phyloP scores from a whole-genome alignment of 2,113 vertebrate species.

The Elgaria multicarinata region DNA sequence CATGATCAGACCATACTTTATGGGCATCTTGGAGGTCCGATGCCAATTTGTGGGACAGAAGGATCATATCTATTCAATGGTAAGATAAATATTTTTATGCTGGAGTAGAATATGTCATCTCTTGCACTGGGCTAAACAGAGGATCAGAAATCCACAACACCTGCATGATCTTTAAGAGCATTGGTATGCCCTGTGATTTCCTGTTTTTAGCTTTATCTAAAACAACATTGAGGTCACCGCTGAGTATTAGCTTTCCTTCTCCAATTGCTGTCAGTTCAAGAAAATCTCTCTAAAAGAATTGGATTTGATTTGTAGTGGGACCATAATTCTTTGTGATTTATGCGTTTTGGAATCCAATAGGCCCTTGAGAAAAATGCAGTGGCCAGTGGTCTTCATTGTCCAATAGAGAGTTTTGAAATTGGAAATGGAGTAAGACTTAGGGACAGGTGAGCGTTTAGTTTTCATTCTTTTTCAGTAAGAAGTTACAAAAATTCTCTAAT shows the following conservation, averaged over 20 bases:
- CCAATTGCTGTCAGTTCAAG: not conserved
- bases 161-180: too few species aligned
- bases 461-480: too few species aligned
- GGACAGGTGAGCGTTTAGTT: too few species aligned
- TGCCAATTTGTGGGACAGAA: too few species aligned
- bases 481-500: too few species aligned
- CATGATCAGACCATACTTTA: too few species aligned
- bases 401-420: not conserved
- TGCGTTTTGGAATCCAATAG: not conserved
- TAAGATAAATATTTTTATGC: too few species aligned
- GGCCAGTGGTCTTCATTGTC: not conserved
- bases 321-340: not conserved
- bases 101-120: too few species aligned
- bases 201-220: not conserved
- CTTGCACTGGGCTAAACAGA: too few species aligned
- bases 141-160: too few species aligned
- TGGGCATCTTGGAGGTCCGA: too few species aligned
- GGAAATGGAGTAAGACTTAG: not conserved
- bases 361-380: not conserved
- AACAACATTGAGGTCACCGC: not conserved
- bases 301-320: not conserved
- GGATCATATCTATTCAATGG: too few species aligned
- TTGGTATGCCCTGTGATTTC: not conserved
- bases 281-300: not conserved
- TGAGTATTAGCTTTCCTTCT: not conserved